Evolutionary conservation across 2,888 invertebrate species (phyloP), one percentile per base, ranked within the genome.

Genomic region (Lucinisca nassula): DNA sequence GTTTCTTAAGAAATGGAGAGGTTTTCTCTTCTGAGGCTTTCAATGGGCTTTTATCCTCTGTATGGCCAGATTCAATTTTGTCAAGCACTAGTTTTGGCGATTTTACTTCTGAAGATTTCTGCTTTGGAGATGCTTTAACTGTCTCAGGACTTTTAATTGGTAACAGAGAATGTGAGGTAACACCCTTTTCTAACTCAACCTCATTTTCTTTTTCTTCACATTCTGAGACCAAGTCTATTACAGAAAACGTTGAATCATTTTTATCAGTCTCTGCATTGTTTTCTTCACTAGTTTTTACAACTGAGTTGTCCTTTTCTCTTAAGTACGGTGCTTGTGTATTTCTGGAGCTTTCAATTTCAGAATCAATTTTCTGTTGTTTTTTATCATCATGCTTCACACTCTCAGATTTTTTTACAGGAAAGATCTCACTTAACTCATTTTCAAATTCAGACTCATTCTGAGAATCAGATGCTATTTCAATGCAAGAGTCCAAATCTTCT

Each of bases 191-290:
- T 70, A 35, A 21, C 21, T 72, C 49, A 21, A 35, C 40, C 6
- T 40, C 35, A 49, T 79, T 51, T 61, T 61, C 72, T 61, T 81
- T 73, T 38, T 27, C 30, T 38, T 73, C 58, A 74, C 1, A 17
- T 6, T 73, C 73, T 73, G 67, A 67, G 17, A 67, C 67, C 67
- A 67, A 35, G 21, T 67, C 67, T 35, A 67, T 67, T 67, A 67
- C 61, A 27, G 61, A 61, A 6, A 30, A 3, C 61, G 30, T 21
- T 12, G 67, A 67, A 2, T 32, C 74, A 74, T 74, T 74, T 24
- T 12, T 21, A 74, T 74, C 74, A 14, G 74, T 40, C 1, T 2
- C 40, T 24, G 6, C 24, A 21, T 74, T 24, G 30, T 4, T 24
- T 24, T 38, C 30, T 4, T 74, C 74, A n/a, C 37, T 74, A n/a